Evolutionary conservation across 2,797 vertebrate genomes (phyloP), one percentile per base, ranked within the genome.

Genomic region (Falco cherrug): DNA sequence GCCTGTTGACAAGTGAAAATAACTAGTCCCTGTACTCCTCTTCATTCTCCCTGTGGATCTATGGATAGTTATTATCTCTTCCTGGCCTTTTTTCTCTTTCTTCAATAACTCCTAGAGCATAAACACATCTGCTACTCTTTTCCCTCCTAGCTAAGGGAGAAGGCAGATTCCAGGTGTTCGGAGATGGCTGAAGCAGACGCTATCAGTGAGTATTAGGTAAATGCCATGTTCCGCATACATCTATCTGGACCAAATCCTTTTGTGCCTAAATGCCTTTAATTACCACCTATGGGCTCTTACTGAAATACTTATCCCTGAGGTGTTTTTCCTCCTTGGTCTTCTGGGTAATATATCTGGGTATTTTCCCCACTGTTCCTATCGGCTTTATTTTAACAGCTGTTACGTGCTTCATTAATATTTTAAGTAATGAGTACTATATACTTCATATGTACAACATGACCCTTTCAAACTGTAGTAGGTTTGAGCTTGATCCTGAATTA

Each of bases 61-160:
- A 45, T 4, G 26, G 53, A 81, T 53, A 74, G 31, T 63, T 87
- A 54, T 18, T 77, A 48, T 48, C 29, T 89, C 54, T 84, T 77
- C 65, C 29, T 11, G 18, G 61, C 68, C 31, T 63, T 86, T 92
- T 95, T 81, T 80, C 51, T 68, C 3, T 86, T 94, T 94, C 65
- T 95, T 79, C 73, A 61, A 11, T 33, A 90, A 48, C 37, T 86
- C 74, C 39, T n/a, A 35, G 6, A 86, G 35, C 33, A 84, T 67
- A 86, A 94, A 91, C 63, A 84, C 73, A 88, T 91, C 90, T 95
- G 88, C 60, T 81, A 51, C 28, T 77, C 67, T 87, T 90, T 47
- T 60, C 37, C 39, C 87, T 82, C 39, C 50, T 35, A 53, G 53
- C 50, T 81, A 91, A 73, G 25, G 29, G 19, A 76, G 22, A 77